Evolutionary conservation across 2,888 invertebrate species (phyloP), one percentile per base, ranked within the genome.

Genomic region (Cancer borealis): DNA sequence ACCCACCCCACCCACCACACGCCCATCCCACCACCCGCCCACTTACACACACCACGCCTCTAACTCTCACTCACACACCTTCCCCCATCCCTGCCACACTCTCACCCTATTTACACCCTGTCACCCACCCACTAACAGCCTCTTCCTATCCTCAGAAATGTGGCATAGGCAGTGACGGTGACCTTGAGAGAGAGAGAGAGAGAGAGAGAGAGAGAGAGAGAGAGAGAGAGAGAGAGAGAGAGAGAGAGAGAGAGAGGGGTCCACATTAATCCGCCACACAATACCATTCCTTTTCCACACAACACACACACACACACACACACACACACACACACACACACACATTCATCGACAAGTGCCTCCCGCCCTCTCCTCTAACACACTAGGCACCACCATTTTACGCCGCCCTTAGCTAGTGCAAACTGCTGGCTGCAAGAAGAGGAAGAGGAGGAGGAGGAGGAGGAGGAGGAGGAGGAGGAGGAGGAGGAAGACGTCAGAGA

Each of bases 291-390:
- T 47, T 47, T 21, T 47, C 46, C 88, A 87, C 87, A 87, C 87
- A n/a, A 87, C 87, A 66, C 66, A 54, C 54, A 54, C 54, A 87
- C 87, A 87, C 87, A 87, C 87, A 87, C 87, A 12, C 66, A 66
- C 66, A 88, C 88, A 87, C 87, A 87, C 87, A 87, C 87, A 66
- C 66, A 54, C 54, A 54, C 54, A 87, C 87, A 87, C 87, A 87
- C 87, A 87, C 87, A 12, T n/a, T 21, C 30, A 54, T 17, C 12
- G 1, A 66, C 66, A 66, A 14, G n/a, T 17, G 66, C n/a, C 21
- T 21, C 66, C n/a, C 66, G 5, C 66, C 21, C 66, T 21, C 66
- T 66, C 21, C 66, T 14, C 66, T 66, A 21, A 66, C n/a, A 66
- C 14, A 66, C 0, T 54, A 0, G 8, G 21, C 12, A 21, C 5